Evolutionary conservation across 1,140 invertebrate genomes (phyloP).

Genomic region (Propsilocerus akamusi): DNA sequence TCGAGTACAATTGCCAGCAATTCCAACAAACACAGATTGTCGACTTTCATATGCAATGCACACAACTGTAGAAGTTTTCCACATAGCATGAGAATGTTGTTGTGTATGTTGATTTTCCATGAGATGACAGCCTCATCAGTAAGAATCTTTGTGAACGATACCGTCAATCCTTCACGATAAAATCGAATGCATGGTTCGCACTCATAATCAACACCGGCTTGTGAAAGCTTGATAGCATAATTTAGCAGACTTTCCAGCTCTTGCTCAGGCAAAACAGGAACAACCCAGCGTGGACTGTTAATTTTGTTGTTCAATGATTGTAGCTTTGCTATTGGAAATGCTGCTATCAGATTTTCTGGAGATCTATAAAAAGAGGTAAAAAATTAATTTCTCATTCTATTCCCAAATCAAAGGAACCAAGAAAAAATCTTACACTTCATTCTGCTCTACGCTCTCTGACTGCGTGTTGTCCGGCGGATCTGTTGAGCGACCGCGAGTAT

Average conservation of each 20-base stretch:
- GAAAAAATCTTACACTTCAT: no score
- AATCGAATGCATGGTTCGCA: constrained; percentile 87
- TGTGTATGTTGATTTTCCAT: constrained; percentile 95
- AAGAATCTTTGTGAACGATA: constrained; percentile 92
- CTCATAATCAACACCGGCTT: constrained; percentile 66
- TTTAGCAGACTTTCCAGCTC: constrained; percentile 83
- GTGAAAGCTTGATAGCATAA: constrained; percentile 72
- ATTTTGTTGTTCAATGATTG: constrained; percentile 88
- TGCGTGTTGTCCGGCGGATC: no score
- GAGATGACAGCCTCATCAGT: constrained; percentile 96
- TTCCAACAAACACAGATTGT: constrained; percentile 86
- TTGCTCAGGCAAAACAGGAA: constrained; percentile 89
- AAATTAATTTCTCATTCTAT: no score
- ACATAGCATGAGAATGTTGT: constrained; percentile 86
- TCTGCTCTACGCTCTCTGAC: no score
- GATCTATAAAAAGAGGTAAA: constrained; percentile 9
- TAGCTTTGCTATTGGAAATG: constrained; percentile 72
- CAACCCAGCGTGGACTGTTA: constrained; percentile 84
- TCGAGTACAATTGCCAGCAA: constrained; percentile 85
- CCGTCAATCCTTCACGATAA: constrained; percentile 83
- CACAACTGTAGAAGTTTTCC: constrained; percentile 81
- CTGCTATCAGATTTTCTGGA: constrained; percentile 21
- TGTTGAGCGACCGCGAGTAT: no score
- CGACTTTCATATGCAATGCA: constrained; percentile 74
- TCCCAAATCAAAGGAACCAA: no score